Percentiles rank a stretch among this genome's conserved stretches.
These are phyloP conservation scores for Intellagama lesueurii DNA, from an alignment of 2,797 vertebrate genomes.

Conservation along the genomic window DNA sequence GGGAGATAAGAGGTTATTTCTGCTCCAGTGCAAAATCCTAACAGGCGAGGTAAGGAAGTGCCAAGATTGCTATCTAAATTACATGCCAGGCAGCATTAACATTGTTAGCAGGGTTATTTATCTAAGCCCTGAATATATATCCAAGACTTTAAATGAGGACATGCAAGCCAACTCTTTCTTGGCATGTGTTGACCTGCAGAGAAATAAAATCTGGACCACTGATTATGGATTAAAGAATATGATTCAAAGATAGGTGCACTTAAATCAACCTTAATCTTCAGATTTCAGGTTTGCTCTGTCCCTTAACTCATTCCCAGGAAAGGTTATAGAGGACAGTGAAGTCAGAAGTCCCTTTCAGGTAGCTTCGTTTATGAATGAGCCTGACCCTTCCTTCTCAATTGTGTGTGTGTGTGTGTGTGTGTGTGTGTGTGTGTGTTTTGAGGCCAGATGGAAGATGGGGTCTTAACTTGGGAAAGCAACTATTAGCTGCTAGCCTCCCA, in stretches of 20 bases:
- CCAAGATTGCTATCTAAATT: slow-evolving; percentile 60
- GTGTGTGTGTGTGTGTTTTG: neutral
- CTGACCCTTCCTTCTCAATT: neutral
- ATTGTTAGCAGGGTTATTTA: slow-evolving; percentile 63
- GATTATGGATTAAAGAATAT: slow-evolving; percentile 37
- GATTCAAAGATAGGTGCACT: neutral
- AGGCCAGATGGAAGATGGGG: neutral
- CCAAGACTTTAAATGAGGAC: slow-evolving; percentile 43
- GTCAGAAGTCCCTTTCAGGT: neutral
- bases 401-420: neutral
- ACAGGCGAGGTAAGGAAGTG: slow-evolving; percentile 59
- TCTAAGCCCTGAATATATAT: slow-evolving; percentile 64
- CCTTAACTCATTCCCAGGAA: neutral
- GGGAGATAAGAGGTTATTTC: slow-evolving; percentile 58
- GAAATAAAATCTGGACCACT: slow-evolving; percentile 56
- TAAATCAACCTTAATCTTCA: neutral
- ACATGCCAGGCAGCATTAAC: slow-evolving; percentile 67
- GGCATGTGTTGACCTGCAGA: slow-evolving; percentile 50
- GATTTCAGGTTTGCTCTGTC: neutral
- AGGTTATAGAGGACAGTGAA: neutral
- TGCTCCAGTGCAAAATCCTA: slow-evolving; percentile 67
- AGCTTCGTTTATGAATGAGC: neutral
- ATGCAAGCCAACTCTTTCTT: slow-evolving; percentile 57
- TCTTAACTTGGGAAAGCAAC: neutral
- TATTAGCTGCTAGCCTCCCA: neutral